Base-by-base conservation (phyloP, 2,113 vertebrate species). In the Poeciliopsis occidentalis region DNA sequence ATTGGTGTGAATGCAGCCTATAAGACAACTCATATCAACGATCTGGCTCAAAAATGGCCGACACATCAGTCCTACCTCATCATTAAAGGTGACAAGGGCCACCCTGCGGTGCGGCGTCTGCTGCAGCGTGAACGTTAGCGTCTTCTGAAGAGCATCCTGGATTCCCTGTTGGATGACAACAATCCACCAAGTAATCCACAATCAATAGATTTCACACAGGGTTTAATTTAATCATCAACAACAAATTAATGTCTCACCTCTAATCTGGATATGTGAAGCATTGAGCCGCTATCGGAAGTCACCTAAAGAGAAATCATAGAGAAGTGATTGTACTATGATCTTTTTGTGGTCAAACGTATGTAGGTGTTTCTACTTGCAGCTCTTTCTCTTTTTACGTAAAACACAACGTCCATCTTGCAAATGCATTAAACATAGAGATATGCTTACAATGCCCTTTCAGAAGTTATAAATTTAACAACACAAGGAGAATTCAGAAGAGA, bases 21-120 rank as follows among this genome's bases (percentile, higher is more conserved):
- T 12, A 37, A 34, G 8, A 34, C 34, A 10, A 37, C 34, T 41
- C 39, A 67, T 26, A 27, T 15, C 12, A 12, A 27, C 12, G 17
- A 30, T 47, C 1, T 6, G 44, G 44, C 44, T 47, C 17, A 47
- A 19, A 47, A 17, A 19, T 17, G 44, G 19, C 17, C 44, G 17
- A 4, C 44, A 19, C 32, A 15, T 39, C 32, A 4, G 8, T 12
- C 1, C 26, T 81, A 94, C 94, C 90, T 95, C 92, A 34, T 95
- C 85, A 4, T 90, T 92, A 73, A 95, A 95, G 0, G 94, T 94
- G 39, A 95, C 93, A 72, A 95, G 86, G 0, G 92, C 94, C 44
- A 94, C 94, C 73, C 94, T 92, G 67, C 94, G 88, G 39, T 67
- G 90, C 4, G 93, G 92, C 0, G 90, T 85, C 30, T 83, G 78